Conservation (phyloP, 2,113 vertebrate genomes). For the Brachypodius melanocephalos region DNA sequence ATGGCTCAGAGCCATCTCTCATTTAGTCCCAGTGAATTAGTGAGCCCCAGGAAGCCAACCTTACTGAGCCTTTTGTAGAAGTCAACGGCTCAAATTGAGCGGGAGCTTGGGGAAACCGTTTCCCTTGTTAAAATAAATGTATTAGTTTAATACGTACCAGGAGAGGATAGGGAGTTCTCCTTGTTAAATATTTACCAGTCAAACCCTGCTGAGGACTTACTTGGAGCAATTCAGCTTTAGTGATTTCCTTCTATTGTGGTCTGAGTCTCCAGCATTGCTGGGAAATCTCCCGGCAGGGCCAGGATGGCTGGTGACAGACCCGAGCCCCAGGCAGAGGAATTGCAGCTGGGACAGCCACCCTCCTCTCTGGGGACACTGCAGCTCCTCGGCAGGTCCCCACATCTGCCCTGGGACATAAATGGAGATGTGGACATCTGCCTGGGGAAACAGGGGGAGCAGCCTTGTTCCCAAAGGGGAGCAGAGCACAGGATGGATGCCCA, state of each 20-base stretch:
- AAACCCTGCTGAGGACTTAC: slow-evolving; percentile 66
- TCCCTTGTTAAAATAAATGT: slow-evolving; percentile 73
- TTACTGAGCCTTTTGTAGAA: slow-evolving; percentile 40
- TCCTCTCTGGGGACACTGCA: rapidly evolving
- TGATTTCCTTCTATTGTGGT: slow-evolving; percentile 62
- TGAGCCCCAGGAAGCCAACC: slow-evolving; percentile 47
- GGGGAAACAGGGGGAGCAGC: not conserved
- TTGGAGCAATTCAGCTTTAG: slow-evolving; percentile 61
- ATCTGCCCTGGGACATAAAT: not conserved
- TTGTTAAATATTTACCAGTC: slow-evolving; percentile 74
- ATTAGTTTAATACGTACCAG: slow-evolving; percentile 71
- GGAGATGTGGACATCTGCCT: rapidly evolving
- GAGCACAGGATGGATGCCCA: not conserved
- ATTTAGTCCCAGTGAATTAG: slow-evolving; percentile 56
- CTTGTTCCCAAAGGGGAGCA: not conserved
- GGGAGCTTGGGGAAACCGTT: slow-evolving; percentile 60
- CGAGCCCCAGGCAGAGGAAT: rapidly evolving
- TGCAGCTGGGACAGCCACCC: not conserved
- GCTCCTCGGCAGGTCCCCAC: rapidly evolving
- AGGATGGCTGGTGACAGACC: not conserved
- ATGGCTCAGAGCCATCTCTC: slow-evolving; percentile 61
- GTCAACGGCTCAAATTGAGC: slow-evolving; percentile 61
- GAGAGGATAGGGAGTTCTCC: slow-evolving; percentile 70
- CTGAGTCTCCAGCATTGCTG: slow-evolving; percentile 19
- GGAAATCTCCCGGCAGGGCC: not conserved